A percentile compares a stretch with the other conserved stretches of the same genome.
Conservation (phyloP, 1,140 invertebrate genomes). For the Druon quercuslanigerum region DNA sequence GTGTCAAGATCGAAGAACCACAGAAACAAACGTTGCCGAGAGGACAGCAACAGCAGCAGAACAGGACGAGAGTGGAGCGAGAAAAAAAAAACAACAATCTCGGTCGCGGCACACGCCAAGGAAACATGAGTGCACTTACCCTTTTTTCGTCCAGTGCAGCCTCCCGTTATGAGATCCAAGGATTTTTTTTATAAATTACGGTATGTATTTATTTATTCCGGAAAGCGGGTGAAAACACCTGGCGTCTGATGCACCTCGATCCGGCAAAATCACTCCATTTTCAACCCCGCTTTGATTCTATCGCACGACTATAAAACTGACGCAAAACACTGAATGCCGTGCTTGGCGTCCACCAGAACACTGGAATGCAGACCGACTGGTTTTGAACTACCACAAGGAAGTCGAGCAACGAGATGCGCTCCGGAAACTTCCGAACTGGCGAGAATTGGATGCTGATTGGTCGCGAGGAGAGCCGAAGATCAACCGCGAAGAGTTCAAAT, state of each 20-base stretch:
- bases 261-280: conserved; percentile 41
- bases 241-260: conserved; percentile 21
- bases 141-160: conserved; percentile 46
- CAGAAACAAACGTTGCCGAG: conserved; percentile 25
- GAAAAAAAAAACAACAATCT: conserved; percentile 36
- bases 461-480: not conserved
- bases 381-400: conserved; percentile 47
- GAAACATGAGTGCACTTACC: conserved; percentile 43
- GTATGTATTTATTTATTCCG: conserved; percentile 8
- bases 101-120: conserved; percentile 41
- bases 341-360: conserved; percentile 54
- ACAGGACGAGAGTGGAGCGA: conserved; percentile 6
- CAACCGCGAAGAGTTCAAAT: not conserved
- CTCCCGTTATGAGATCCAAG: conserved; percentile 28
- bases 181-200: conserved; percentile 11
- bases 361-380: conserved; percentile 57
- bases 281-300: conserved; percentile 15
- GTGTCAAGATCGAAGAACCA: not conserved
- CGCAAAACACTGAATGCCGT: conserved; percentile 33
- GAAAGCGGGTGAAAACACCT: conserved; percentile 11
- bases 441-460: conserved; percentile 1
- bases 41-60: not conserved
- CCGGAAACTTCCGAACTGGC: not conserved
- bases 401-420: not conserved
- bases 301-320: conserved; percentile 12